Conservation (phyloP, 2,888 invertebrate genomes). For the Venusia cambrica region DNA sequence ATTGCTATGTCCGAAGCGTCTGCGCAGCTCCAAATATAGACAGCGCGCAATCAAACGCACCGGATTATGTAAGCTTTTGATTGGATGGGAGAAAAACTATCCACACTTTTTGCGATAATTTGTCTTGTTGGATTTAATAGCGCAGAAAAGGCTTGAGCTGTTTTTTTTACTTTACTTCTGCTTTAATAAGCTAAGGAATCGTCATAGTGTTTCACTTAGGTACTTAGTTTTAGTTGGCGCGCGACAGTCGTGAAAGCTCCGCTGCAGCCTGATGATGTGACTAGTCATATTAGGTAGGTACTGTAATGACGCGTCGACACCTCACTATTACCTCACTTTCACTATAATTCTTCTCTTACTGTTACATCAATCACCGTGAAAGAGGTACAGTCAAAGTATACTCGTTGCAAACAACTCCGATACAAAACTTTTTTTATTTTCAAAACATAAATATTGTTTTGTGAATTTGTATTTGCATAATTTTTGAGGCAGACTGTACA, state of each 20-base stretch:
- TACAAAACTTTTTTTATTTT: too few species aligned
- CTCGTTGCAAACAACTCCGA: too few species aligned
- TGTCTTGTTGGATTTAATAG: constrained; percentile 11
- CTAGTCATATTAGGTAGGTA: constrained; percentile 6
- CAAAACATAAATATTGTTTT: too few species aligned
- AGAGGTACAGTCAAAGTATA: too few species aligned
- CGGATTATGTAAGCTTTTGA: constrained; percentile 10
- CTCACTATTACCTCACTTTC: constrained; percentile 30
- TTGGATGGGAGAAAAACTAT: constrained; percentile 13
- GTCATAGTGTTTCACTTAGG: background rate
- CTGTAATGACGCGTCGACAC: background rate
- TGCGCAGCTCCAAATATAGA: constrained; percentile 11
- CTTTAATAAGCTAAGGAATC: background rate
- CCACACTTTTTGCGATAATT: constrained; percentile 17
- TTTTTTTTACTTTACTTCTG: constrained; percentile 1
- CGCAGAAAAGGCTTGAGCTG: background rate
- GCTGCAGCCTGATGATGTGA: constrained; percentile 18
- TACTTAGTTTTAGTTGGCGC: constrained; percentile 1
- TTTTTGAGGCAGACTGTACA: constrained; percentile 17
- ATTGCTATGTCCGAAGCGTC: constrained; percentile 14
- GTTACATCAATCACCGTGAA: constrained; percentile 23
- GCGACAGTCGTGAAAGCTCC: constrained; percentile 10
- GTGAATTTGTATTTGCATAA: too few species aligned
- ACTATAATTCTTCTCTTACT: constrained; percentile 33
- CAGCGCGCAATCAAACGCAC: constrained; percentile 14